Evolutionary conservation across 2,888 invertebrate species (phyloP), one percentile per base, ranked within the genome.

Genomic region (Emmelina monodactyla): DNA sequence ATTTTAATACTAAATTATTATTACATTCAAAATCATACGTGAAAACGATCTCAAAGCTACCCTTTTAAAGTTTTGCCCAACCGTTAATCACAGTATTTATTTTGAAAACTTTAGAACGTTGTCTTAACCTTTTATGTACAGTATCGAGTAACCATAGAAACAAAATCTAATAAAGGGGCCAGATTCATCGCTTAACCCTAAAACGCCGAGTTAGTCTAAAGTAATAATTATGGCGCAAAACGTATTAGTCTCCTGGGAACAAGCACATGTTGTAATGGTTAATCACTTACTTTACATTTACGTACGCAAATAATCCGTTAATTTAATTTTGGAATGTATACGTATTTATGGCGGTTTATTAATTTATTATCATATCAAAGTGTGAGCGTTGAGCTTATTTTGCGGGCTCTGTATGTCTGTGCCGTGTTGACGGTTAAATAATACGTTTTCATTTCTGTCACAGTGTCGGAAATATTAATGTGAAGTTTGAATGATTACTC

Each of bases 241-340:
- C 66, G 63, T 70, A 75, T 76, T 76, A 75, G 73, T 72, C 75
- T 73, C 75, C 71, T 67, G 75, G 75, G 76, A 76, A 62, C 55
- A 57, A 64, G 67, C 67, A 69, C 63, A 68, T 68, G 72, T 71
- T 67, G 62, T 64, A 67, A 68, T 64, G 69, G 65, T 76, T 73
- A 72, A 76, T 76, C 75, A 76, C 71, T 75, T 75, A 70, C 69
- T 71, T 70, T 68, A 72, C 71, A 71, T 73, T 72, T 67, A 61
- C 66, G 65, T 71, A 70, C 65, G 63, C 69, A 76, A 72, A 75
- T 72, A 76, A 72, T 73, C 68, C 66, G 63, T 63, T 68, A 71
- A 73, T 73, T 76, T 67, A 70, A 75, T 73, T 76, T 70, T 45
- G 59, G 61, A 62, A 59, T 14, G 25, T 10, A 11, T 9, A 59